Evolutionary conservation across 2,888 invertebrate species (phyloP).

Genomic region (Osmoderma eremita): DNA sequence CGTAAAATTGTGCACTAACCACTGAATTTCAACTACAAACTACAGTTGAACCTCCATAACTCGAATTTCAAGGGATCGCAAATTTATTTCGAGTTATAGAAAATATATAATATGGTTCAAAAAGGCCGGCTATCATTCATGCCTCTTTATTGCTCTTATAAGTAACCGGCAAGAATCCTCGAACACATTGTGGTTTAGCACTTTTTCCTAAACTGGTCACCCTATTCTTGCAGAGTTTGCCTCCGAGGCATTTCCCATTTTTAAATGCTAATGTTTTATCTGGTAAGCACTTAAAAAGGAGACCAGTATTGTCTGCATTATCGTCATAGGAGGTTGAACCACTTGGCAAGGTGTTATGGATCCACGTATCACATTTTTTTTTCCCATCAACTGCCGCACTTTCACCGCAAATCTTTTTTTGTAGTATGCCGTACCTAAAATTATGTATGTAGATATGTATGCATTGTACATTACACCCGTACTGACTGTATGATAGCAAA

Average conservation of each 20-base stretch:
- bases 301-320: not conserved
- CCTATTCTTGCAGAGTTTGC: not conserved
- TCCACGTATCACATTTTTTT: slow-evolving; percentile 6
- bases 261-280: slow-evolving; percentile 7
- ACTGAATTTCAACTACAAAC: too few relatives aligned
- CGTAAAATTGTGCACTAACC: too few relatives aligned
- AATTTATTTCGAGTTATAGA: too few relatives aligned
- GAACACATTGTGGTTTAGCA: slow-evolving; percentile 1
- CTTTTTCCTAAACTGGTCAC: not conserved
- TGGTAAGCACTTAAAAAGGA: slow-evolving; percentile 1
- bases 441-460: too few relatives aligned
- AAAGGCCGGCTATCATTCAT: too few relatives aligned
- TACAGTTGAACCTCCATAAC: too few relatives aligned
- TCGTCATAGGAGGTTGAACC: slow-evolving; percentile 2
- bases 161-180: slow-evolving; percentile 11
- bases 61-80: too few relatives aligned
- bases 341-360: slow-evolving; percentile 3
- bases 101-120: too few relatives aligned
- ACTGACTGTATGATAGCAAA: not conserved
- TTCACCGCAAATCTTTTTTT: not conserved
- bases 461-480: not conserved
- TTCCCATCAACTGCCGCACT: not conserved
- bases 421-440: not conserved
- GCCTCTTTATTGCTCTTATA: slow-evolving; percentile 5
- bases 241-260: not conserved